Percentiles rank a stretch among this genome's conserved stretches.
Evolutionary conservation across 1,140 invertebrate species (phyloP).

Genomic region (Colletes gigas): DNA sequence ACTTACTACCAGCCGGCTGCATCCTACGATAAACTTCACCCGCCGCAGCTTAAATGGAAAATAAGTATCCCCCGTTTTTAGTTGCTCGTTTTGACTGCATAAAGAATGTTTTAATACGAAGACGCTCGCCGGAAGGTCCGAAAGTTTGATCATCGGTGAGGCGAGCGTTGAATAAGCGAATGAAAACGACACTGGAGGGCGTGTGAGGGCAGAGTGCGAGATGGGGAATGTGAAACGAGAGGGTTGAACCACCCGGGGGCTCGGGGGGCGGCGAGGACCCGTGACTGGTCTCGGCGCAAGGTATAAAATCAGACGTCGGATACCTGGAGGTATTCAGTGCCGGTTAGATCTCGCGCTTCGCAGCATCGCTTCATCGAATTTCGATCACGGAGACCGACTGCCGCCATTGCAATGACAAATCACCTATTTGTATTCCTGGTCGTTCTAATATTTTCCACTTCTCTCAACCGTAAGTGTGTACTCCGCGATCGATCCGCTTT

Average conservation of each 20-base stretch:
- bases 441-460: conserved; percentile 61
- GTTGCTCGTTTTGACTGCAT: too few species aligned
- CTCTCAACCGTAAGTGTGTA: conserved; percentile 66
- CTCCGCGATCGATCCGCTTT: background rate
- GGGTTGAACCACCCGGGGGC: conserved; percentile 51
- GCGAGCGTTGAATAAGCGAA: background rate
- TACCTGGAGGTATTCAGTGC: conserved; percentile 64
- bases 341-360: conserved; percentile 47
- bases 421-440: conserved; percentile 54
- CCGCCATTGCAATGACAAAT: conserved; percentile 56
- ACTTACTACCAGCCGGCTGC: too few species aligned
- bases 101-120: too few species aligned
- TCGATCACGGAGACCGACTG: background rate
- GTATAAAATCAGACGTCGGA: conserved; percentile 69
- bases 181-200: conserved; percentile 1
- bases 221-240: conserved; percentile 30
- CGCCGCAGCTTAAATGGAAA: too few species aligned
- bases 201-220: conserved; percentile 1
- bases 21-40: too few species aligned
- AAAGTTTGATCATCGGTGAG: background rate
- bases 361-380: conserved; percentile 39
- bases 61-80: too few species aligned
- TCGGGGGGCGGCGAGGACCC: conserved; percentile 13
- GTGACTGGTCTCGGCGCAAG: conserved; percentile 53
- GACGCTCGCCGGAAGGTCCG: background rate